Base-by-base conservation (phyloP, 2,888 invertebrate species). In the Clanis bilineata region DNA sequence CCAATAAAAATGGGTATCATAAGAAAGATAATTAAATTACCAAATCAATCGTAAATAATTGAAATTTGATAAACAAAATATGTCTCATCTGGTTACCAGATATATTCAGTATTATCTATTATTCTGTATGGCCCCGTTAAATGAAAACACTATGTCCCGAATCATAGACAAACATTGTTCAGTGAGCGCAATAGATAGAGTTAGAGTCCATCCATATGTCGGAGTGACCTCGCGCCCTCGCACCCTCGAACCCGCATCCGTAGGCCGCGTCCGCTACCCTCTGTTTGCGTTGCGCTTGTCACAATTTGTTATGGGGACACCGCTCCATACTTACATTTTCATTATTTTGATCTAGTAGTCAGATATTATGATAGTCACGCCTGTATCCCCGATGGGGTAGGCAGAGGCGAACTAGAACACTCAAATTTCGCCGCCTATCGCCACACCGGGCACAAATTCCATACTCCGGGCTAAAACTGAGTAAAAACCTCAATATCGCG, bases 261-360 rank as follows among this genome's bases (percentile, higher is more conserved):
- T n/a, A n/a, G n/a, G n/a, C n/a, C 7, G 7, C 15, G 3, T 7
- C 67, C 72, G 68, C 56, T 66, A 68, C 74, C 75, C 74, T 72
- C 60, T 74, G 51, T 74, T 74, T 69, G 54, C 36, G 10, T 54
- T 51, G 45, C 54, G 1, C 54, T 72, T 56, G 62, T 60, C 47
- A 15, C 47, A 56, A 47, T 60, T 60, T 56, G 45, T 60, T 38
- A 44, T 36, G 54, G 55, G n/a, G 21, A 55, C 21, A 43, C 18
- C 6, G 18, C 6, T 43, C 43, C 28, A 51, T 51, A 10, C 28
- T 28, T 51, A 10, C 47, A 38, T 28, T 28, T 28, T 28, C 18
- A 28, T 51, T 51, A 18, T 25, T 1, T 10, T 36, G 36, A 3
- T 12, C 36, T 1, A 12, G 32, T 32, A 32, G 32, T 32, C n/a